phyloP scores from a whole-genome alignment of 2,797 vertebrate genomes.

The Leucoraja ocellata region DNA sequence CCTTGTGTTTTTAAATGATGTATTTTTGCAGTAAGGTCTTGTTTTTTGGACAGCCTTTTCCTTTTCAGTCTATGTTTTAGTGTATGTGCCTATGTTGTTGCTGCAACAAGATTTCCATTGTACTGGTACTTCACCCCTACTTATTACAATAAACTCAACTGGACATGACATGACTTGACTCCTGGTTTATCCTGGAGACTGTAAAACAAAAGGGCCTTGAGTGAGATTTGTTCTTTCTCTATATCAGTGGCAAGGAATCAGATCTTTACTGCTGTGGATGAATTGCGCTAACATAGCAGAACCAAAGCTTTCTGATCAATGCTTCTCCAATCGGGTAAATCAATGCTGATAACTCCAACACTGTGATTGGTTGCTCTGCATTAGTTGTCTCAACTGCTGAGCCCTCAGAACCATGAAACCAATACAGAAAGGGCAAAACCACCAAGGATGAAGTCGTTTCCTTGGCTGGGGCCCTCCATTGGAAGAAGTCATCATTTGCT shows the following conservation, averaged over 20 bases:
- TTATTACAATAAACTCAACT: no score
- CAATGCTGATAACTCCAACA: not conserved
- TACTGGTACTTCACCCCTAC: no score
- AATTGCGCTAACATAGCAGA: not conserved
- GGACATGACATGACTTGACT: no score
- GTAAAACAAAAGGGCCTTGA: not conserved
- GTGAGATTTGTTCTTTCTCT: not conserved
- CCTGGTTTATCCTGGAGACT: not conserved
- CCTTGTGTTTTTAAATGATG: no score
- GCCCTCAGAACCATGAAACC: not conserved
- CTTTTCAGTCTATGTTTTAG: no score
- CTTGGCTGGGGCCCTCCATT: not conserved
- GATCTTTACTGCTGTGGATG: not conserved
- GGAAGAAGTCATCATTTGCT: not conserved
- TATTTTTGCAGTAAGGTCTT: no score
- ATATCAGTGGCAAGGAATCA: not conserved
- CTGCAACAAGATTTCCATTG: no score
- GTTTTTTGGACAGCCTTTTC: no score
- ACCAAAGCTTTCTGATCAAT: not conserved
- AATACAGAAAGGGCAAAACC: not conserved
- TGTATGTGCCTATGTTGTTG: no score
- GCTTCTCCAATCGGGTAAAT: not conserved
- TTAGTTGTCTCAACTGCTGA: not conserved
- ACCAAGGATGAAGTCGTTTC: not conserved
- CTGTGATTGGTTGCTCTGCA: not conserved